Percentiles rank a stretch among this genome's conserved stretches.
These are phyloP conservation scores for Ennomos fuscantarius DNA, from an alignment of 2,888 invertebrate species.

Conservation along the genomic window DNA sequence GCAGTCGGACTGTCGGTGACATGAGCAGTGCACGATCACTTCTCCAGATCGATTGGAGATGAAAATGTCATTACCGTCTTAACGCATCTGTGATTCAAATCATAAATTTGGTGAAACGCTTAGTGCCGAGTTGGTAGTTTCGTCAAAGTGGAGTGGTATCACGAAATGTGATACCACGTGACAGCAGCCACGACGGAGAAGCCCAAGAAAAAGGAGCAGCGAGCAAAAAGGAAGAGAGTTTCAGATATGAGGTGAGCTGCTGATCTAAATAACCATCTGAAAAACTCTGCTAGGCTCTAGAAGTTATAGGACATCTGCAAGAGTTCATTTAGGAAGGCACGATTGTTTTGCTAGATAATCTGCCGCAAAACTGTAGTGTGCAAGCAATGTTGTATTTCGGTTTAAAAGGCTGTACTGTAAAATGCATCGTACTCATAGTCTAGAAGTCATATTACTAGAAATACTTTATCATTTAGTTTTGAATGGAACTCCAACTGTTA, in stretches of 20 bases:
- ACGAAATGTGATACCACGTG: conserved; percentile 80
- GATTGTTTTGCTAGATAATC: too few relatives aligned
- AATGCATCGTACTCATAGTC: too few relatives aligned
- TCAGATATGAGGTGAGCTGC: conserved; percentile 78
- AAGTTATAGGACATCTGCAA: too few relatives aligned
- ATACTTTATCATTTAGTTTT: too few relatives aligned
- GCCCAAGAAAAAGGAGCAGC: conserved; percentile 65
- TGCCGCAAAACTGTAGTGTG: too few relatives aligned
- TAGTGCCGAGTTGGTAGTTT: conserved; percentile 23
- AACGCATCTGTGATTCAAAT: background rate
- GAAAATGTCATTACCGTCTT: conserved; percentile 5
- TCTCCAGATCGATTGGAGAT: conserved; percentile 33
- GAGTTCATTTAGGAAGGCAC: too few relatives aligned
- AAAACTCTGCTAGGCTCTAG: too few relatives aligned
- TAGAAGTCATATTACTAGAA: too few relatives aligned
- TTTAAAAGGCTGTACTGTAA: too few relatives aligned
- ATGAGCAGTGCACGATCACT: conserved; percentile 43
- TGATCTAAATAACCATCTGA: too few relatives aligned
- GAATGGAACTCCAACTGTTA: too few relatives aligned
- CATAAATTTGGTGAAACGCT: background rate
- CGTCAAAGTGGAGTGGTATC: conserved; percentile 65
- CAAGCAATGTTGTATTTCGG: too few relatives aligned
- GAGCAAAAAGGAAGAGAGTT: conserved; percentile 71
- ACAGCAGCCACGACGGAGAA: conserved; percentile 70
- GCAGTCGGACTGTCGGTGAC: conserved; percentile 67